Percentiles rank a stretch among this genome's conserved stretches.
Evolutionary conservation across 2,113 vertebrate genomes (phyloP).

Genomic region (Willisornis vidua): DNA sequence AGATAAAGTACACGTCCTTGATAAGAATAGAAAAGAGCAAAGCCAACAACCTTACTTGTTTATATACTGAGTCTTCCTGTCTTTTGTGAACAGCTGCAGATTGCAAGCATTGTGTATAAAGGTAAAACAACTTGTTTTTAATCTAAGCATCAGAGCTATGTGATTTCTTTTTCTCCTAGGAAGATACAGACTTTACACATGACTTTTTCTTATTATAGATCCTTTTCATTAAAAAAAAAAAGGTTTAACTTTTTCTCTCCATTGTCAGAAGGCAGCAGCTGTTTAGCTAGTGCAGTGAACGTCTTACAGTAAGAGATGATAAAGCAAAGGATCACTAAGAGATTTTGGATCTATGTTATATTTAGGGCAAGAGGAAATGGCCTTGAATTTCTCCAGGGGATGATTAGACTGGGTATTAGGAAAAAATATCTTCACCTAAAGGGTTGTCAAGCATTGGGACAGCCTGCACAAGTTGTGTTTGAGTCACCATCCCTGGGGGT

Average conservation of each 20-base stretch:
- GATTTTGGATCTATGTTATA: not conserved
- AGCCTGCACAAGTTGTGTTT: not conserved
- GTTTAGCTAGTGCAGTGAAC: not conserved
- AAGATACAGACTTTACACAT: not conserved
- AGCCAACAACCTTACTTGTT: not conserved
- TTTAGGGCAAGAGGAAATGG: not conserved
- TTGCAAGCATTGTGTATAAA: not conserved
- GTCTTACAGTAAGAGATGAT: not conserved
- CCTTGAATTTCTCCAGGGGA: not conserved
- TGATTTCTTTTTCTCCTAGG: not conserved
- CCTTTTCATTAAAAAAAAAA: not conserved
- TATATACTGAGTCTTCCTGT: not conserved
- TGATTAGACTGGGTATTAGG: not conserved
- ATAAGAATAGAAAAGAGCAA: slow-evolving; percentile 32
- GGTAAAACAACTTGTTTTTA: slow-evolving; percentile 33
- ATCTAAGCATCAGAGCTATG: slow-evolving; percentile 18
- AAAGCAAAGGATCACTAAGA: not conserved
- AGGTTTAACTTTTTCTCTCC: not conserved
- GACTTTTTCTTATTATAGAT: not conserved
- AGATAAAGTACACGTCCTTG: not conserved
- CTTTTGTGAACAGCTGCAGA: slow-evolving; percentile 53
- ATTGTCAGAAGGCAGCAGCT: not conserved
- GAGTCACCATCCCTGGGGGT: not conserved
- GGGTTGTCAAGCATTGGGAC: not conserved
- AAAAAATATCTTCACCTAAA: not conserved